Conservation (phyloP, 1,140 invertebrate species). For the Pachypeltis micranthus region DNA sequence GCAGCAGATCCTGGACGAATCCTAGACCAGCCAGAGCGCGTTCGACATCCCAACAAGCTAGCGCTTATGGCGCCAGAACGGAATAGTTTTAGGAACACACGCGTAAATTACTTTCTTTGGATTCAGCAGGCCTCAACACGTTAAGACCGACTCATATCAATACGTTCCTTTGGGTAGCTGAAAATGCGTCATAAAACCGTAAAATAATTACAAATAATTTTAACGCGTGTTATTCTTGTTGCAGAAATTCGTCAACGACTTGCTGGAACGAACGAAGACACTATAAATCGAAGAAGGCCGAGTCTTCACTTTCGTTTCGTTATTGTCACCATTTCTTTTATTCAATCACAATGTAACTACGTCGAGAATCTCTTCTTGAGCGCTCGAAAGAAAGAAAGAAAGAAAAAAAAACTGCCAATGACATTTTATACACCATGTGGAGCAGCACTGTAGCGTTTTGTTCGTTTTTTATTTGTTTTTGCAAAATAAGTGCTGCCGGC, state of each 20-base stretch:
- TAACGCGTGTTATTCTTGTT: conserved; percentile 32
- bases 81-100: too few species aligned
- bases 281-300: conserved; percentile 38
- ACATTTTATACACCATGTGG: not conserved
- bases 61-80: too few species aligned
- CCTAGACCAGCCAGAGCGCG: too few species aligned
- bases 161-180: too few species aligned
- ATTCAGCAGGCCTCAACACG: too few species aligned
- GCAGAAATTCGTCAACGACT: conserved; percentile 82
- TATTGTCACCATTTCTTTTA: not conserved
- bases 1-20: too few species aligned
- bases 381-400: not conserved
- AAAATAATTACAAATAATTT: too few species aligned
- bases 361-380: conserved; percentile 8
- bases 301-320: not conserved
- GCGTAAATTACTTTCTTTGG: conserved; percentile 4
- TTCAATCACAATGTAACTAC: conserved; percentile 1
- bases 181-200: too few species aligned
- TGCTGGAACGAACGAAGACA: conserved; percentile 78
- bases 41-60: too few species aligned
- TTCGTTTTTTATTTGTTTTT: not conserved
- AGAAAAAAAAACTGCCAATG: not conserved
- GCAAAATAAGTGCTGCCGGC: not conserved
- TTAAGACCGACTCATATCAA: too few species aligned
- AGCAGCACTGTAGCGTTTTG: not conserved